Conservation (phyloP, 2,797 vertebrate genomes). For the Cephalopachus bancanus region DNA sequence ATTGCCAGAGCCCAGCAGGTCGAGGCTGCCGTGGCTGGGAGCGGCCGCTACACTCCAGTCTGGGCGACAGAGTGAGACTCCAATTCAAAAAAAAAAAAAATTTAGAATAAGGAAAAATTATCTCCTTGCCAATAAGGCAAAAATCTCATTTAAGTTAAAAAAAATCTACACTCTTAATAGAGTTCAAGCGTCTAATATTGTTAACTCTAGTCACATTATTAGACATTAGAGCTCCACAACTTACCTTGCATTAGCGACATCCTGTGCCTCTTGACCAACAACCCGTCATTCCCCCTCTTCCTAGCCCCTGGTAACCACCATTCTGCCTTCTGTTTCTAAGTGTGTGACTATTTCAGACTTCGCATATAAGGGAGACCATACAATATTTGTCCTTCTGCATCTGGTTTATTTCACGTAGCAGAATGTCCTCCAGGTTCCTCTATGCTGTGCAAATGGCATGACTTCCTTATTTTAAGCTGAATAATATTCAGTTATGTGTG, state of each 20-base stretch:
- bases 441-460: background rate
- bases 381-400: background rate
- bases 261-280: background rate
- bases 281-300: background rate
- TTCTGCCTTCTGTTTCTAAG: background rate
- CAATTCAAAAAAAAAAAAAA: too few species aligned
- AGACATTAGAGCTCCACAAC: background rate
- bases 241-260: background rate
- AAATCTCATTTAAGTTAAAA: too few species aligned
- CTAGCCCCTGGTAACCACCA: background rate
- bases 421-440: background rate
- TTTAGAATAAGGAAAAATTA: too few species aligned
- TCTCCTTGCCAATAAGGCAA: too few species aligned
- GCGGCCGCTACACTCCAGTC: too few species aligned
- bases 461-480: background rate
- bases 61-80: too few species aligned
- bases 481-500: background rate
- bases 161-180: background rate
- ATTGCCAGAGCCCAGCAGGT: too few species aligned
- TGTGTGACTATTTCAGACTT: background rate
- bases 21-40: too few species aligned
- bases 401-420: background rate
- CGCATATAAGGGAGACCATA: background rate
- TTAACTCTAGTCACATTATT: background rate
- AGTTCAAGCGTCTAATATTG: background rate